Conservation (phyloP, 2,113 vertebrate species). For the Notarius lentiginosus region DNA sequence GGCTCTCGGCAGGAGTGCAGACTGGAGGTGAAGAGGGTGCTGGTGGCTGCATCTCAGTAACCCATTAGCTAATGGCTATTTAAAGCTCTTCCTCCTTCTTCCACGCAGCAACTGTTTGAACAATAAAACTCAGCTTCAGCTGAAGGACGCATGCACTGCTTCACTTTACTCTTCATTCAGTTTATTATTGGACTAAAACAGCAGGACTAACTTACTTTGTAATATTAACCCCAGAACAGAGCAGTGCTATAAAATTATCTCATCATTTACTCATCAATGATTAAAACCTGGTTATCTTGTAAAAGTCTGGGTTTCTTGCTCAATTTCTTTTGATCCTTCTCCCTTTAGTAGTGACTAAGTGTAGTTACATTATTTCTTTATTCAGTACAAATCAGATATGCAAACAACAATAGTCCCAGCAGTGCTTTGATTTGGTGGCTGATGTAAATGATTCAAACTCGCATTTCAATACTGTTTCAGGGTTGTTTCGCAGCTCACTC, state of each 20-base stretch:
- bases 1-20: conserved; percentile 46
- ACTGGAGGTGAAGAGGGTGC: conserved; percentile 70
- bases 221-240: neutral
- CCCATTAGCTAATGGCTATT: conserved; percentile 82
- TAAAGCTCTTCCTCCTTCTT: conserved; percentile 63
- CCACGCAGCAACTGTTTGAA: conserved; percentile 27
- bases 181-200: neutral
- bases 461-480: conserved; percentile 64
- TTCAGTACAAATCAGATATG: conserved; percentile 65
- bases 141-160: neutral
- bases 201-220: neutral
- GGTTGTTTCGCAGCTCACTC: conserved; percentile 45
- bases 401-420: conserved; percentile 28
- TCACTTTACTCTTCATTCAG: neutral
- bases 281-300: neutral
- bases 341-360: neutral
- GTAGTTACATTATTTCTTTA: conserved; percentile 51
- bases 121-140: conserved; percentile 40
- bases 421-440: conserved; percentile 44
- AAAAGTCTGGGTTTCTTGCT: neutral
- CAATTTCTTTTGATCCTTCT: neutral
- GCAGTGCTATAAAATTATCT: neutral
- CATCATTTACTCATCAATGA: neutral
- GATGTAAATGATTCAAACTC: conserved; percentile 62
- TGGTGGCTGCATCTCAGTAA: conserved; percentile 71